Conservation (phyloP, 35 echinoderm and acorn worm species). For the Ptychodera flava region DNA sequence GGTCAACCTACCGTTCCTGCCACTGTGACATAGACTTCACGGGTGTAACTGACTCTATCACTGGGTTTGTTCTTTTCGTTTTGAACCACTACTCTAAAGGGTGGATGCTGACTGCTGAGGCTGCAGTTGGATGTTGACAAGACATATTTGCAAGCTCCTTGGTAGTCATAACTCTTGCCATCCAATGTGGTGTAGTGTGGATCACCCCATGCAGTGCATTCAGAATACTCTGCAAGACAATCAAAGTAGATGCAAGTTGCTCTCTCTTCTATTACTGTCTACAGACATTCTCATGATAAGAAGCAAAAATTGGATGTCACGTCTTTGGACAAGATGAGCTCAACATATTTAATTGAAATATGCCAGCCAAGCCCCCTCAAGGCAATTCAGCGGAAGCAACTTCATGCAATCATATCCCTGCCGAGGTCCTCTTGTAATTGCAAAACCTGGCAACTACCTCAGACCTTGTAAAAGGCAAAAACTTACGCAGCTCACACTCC, state of each 20-base stretch:
- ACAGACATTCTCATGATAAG: no score
- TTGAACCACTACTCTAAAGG: conserved; percentile 53
- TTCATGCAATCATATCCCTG: not conserved
- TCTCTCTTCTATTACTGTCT: no score
- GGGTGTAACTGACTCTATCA: conserved; percentile 29
- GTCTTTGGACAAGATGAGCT: not conserved
- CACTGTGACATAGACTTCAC: conserved; percentile 3
- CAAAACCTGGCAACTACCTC: not conserved
- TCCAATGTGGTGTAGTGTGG: conserved; percentile 82
- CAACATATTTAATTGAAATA: not conserved
- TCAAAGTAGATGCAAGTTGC: no score
- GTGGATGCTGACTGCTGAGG: not conserved
- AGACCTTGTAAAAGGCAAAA: not conserved
- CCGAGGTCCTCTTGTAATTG: not conserved
- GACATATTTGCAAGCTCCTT: conserved; percentile 66
- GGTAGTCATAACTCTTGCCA: conserved; percentile 42
- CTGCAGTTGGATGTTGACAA: conserved; percentile 21
- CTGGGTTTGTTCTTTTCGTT: conserved; percentile 65
- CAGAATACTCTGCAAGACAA: not conserved
- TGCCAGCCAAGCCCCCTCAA: not conserved
- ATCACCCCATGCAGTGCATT: conserved; percentile 66
- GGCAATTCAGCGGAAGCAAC: not conserved
- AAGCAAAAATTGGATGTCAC: no score
- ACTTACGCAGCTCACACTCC: conserved; percentile 18
- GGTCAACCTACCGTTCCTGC: not conserved